Evolutionary conservation across 2,113 vertebrate genomes (phyloP).

Genomic region (Bos taurus): DNA sequence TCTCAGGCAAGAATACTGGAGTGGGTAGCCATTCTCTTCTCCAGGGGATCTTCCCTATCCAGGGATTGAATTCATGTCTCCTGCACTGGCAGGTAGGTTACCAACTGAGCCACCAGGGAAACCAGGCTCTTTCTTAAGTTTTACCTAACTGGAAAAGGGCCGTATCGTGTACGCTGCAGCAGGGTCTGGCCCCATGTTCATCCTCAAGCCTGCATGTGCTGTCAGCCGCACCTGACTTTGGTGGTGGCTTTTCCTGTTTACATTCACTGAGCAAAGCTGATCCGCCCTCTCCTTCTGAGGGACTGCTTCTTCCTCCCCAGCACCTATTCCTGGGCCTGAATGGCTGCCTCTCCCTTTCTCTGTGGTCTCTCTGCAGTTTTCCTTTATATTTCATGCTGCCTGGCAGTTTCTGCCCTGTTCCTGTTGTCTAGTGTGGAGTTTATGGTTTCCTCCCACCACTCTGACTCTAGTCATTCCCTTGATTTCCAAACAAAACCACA

Average conservation of each 20-base stretch:
- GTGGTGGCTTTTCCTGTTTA: background rate
- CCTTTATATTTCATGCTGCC: background rate
- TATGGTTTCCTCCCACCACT: constrained; percentile 45
- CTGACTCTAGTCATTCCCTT: constrained; percentile 55
- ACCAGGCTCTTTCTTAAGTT: background rate
- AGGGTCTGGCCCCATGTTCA: too few species aligned
- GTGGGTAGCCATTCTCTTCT: background rate
- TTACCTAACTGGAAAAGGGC: background rate
- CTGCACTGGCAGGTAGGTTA: background rate
- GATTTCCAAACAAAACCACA: constrained; percentile 65
- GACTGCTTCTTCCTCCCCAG: background rate
- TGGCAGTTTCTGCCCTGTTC: constrained; percentile 32
- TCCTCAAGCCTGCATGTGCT: background rate
- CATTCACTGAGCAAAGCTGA: background rate
- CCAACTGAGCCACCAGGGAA: background rate
- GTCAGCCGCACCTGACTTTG: too few species aligned
- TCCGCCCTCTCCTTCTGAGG: background rate
- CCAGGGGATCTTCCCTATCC: background rate
- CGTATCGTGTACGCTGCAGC: rapidly evolving
- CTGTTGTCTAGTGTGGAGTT: constrained; percentile 31
- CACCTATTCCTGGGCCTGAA: background rate
- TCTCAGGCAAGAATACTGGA: background rate
- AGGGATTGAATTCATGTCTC: background rate
- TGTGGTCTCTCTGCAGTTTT: background rate
- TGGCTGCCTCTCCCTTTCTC: background rate